Evolutionary conservation across 2,113 vertebrate genomes (phyloP).

Genomic region (Irena cyanogastra): DNA sequence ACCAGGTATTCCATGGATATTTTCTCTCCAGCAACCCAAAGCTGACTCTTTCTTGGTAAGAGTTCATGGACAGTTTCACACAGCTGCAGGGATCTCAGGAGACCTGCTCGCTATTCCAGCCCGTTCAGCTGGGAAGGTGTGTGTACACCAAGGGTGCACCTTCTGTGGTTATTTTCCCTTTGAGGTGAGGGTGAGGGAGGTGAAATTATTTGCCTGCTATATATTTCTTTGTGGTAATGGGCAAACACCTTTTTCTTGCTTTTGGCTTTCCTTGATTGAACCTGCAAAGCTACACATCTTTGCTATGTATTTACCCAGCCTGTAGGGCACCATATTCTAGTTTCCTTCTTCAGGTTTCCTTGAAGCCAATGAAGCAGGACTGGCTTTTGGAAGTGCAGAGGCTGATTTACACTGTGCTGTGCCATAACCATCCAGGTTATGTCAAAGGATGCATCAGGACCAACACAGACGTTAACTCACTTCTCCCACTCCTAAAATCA

Average conservation of each 20-base stretch:
- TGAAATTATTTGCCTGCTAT: constrained; percentile 8
- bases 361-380: not conserved
- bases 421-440: not conserved
- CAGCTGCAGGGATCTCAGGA: not conserved
- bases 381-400: not conserved
- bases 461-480: not conserved
- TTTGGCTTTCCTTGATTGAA: not conserved
- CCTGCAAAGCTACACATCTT: not conserved
- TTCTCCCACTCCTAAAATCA: not conserved
- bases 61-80: not conserved
- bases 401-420: rapidly evolving
- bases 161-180: constrained; percentile 19
- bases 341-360: not conserved
- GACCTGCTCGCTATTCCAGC: not conserved
- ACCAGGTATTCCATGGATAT: not conserved
- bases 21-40: not conserved
- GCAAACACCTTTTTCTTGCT: not conserved
- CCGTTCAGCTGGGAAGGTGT: not conserved
- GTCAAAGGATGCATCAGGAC: not conserved
- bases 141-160: not conserved
- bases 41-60: not conserved
- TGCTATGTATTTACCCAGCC: not conserved
- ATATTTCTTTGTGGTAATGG: constrained; percentile 1
- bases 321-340: not conserved
- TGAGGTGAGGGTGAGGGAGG: not conserved